Conservation (phyloP, 2,113 vertebrate species). For the Coryphaenoides rupestris region DNA sequence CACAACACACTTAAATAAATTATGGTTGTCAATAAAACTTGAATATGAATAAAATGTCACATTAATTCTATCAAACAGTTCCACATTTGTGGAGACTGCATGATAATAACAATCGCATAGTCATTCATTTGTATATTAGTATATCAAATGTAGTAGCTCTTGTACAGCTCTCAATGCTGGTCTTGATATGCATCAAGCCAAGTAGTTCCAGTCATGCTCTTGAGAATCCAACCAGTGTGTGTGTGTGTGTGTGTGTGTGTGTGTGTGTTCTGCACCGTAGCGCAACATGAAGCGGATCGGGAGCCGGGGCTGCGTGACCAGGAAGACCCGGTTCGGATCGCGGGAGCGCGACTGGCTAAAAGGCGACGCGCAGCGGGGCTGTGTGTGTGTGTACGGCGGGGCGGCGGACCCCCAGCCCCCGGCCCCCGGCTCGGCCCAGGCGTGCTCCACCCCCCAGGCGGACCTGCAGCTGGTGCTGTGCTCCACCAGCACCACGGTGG, state of each 20-base stretch:
- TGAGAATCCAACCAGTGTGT: neutral
- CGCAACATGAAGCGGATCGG: constrained; percentile 88
- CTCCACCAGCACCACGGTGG: constrained; percentile 82
- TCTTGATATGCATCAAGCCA: too few relatives aligned
- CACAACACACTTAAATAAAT: too few relatives aligned
- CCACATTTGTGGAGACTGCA: too few relatives aligned
- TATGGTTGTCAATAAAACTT: too few relatives aligned
- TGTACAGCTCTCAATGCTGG: too few relatives aligned
- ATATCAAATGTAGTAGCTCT: too few relatives aligned
- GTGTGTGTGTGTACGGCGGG: constrained; percentile 82
- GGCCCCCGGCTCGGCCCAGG: constrained; percentile 59
- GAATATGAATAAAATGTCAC: too few relatives aligned
- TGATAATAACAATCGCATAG: too few relatives aligned
- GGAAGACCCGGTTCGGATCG: constrained; percentile 84
- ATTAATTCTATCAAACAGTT: too few relatives aligned
- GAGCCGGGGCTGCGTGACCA: constrained; percentile 80
- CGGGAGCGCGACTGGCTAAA: constrained; percentile 90
- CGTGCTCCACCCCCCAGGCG: constrained; percentile 68
- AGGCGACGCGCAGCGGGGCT: constrained; percentile 83
- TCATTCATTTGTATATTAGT: too few relatives aligned
- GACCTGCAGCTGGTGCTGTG: constrained; percentile 89
- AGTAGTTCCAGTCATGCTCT: neutral
- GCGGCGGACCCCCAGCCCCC: constrained; percentile 63
- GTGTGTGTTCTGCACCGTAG: constrained; percentile 64
- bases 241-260: neutral